Conservation (phyloP, 1,140 invertebrate genomes). For the Mercenaria mercenaria region DNA sequence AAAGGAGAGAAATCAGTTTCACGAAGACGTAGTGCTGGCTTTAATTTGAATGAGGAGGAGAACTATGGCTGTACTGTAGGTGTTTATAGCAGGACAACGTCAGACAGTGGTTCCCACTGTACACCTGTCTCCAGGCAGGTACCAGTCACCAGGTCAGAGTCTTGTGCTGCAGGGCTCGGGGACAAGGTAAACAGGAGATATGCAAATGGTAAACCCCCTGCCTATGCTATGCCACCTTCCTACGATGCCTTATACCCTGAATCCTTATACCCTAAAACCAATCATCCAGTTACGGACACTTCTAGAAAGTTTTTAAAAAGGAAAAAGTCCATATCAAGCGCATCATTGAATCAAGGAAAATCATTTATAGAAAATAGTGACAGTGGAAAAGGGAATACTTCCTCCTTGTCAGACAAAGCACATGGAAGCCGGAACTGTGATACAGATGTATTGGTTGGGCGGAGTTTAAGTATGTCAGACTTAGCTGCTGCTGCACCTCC, state of each 20-base stretch:
- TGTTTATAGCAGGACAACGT: constrained; percentile 23
- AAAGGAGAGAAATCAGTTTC: constrained; percentile 31
- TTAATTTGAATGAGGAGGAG: constrained; percentile 36
- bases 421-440: neutral
- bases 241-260: constrained; percentile 68
- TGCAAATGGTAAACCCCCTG: constrained; percentile 26
- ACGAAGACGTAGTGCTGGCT: constrained; percentile 59
- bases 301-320: constrained; percentile 44
- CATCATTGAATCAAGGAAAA: constrained; percentile 64
- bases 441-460: constrained; percentile 63
- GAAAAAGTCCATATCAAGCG: constrained; percentile 68
- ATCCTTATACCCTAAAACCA: constrained; percentile 28
- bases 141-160: constrained; percentile 20
- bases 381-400: neutral
- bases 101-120: neutral
- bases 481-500: constrained; percentile 48
- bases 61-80: constrained; percentile 56
- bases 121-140: neutral
- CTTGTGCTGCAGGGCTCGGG: neutral
- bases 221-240: constrained; percentile 38
- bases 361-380: neutral
- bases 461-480: constrained; percentile 75
- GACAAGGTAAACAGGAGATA: neutral
- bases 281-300: constrained; percentile 61
- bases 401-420: constrained; percentile 13